Conservation (phyloP, 1,140 invertebrate genomes). For the Drosophila suzukii region DNA sequence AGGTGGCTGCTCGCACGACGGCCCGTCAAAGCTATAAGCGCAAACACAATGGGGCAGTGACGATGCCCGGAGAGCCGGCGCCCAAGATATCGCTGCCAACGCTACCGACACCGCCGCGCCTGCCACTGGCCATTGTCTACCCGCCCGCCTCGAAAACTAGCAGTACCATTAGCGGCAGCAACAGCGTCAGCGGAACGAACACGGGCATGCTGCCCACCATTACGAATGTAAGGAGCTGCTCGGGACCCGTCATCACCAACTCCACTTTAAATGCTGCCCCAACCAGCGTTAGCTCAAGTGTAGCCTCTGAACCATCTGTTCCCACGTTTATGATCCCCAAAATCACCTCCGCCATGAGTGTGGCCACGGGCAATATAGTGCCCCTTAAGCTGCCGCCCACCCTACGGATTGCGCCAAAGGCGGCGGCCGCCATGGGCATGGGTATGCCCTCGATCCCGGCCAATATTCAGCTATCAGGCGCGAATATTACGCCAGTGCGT, state of each 20-base stretch:
- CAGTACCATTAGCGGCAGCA: not conserved
- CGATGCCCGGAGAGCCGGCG: not conserved
- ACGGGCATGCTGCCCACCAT: not conserved
- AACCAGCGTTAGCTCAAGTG: not conserved
- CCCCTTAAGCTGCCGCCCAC: not conserved
- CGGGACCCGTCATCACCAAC: not conserved
- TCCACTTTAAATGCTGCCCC: not conserved
- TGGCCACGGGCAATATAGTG: not conserved
- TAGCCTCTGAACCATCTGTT: not conserved
- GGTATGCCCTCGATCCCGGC: not conserved
- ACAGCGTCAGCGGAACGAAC: not conserved
- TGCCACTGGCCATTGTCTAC: constrained; percentile 62
- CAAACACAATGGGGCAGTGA: not conserved
- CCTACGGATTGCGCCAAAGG: not conserved
- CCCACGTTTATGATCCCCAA: constrained; percentile 25
- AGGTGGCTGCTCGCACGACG: not conserved
- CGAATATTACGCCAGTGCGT: not conserved
- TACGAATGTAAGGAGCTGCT: not conserved
- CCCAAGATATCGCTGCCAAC: not conserved
- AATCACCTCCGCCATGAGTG: constrained; percentile 13
- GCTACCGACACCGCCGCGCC: not conserved
- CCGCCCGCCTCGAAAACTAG: constrained; percentile 15
- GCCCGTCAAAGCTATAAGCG: not conserved
- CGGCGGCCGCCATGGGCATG: not conserved
- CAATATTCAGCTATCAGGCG: not conserved